phyloP scores from a whole-genome alignment of 53 echinoderm and acorn worm genomes.

The Arbacia lixula region DNA sequence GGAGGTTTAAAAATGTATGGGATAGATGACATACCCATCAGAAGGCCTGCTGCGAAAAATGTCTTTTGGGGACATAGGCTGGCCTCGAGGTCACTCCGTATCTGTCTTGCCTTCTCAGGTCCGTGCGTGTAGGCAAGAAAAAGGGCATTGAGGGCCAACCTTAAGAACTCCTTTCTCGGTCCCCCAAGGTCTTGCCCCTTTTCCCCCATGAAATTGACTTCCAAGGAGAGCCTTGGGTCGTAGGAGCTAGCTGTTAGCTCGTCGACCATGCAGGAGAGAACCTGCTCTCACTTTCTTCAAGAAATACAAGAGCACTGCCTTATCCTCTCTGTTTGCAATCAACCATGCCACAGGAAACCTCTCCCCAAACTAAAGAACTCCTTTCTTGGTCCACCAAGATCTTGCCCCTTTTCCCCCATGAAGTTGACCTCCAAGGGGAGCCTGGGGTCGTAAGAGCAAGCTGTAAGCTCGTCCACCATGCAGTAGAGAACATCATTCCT shows the following conservation, averaged over 20 bases:
- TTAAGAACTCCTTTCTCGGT: constrained; percentile 46
- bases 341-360: constrained; percentile 58
- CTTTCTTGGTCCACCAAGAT: constrained; percentile 42
- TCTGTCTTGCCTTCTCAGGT: background rate
- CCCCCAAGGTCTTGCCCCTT: constrained; percentile 52
- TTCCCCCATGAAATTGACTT: constrained; percentile 57
- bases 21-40: background rate
- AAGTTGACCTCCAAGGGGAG: constrained; percentile 44
- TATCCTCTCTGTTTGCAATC: constrained; percentile 58
- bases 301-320: constrained; percentile 6
- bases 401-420: constrained; percentile 59
- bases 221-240: constrained; percentile 29
- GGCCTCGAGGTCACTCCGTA: background rate
- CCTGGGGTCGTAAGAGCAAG: constrained; percentile 6
- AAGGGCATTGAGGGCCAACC: no score
- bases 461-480: constrained; percentile 40
- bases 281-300: constrained; percentile 4
- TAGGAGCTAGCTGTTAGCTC: constrained; percentile 27
- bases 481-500: constrained; percentile 28
- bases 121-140: background rate
- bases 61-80: background rate
- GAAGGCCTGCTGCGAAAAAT: background rate
- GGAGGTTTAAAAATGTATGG: background rate
- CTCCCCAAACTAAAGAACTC: constrained; percentile 55
- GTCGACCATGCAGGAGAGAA: constrained; percentile 32